These are phyloP conservation scores for Craniophora ligustri DNA, from an alignment of 2,888 invertebrate species.

Conservation along the genomic window DNA sequence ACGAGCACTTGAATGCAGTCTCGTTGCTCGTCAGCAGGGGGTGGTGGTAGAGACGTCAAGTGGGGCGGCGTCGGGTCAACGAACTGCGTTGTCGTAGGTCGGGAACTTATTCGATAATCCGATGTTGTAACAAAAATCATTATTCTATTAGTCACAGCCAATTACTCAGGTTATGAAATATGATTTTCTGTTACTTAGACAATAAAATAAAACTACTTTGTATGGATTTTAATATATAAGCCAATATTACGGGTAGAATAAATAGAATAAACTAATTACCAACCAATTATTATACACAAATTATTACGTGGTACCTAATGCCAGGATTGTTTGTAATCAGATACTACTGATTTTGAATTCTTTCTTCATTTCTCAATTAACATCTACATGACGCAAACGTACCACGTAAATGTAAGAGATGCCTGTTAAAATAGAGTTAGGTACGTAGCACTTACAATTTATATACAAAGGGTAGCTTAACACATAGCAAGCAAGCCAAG, in stretches of 20 bases:
- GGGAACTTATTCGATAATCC: slow-evolving; percentile 35
- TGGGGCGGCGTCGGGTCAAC: slow-evolving; percentile 53
- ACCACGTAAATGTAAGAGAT: too few species aligned
- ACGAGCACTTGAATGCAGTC: slow-evolving; percentile 65
- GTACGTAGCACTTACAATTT: slow-evolving; percentile 9
- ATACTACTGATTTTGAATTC: not conserved
- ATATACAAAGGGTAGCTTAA: too few species aligned
- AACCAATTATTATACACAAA: too few species aligned
- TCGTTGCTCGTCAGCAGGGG: slow-evolving; percentile 55
- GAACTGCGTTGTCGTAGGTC: slow-evolving; percentile 61
- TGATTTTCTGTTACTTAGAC: too few species aligned
- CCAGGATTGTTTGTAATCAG: slow-evolving; percentile 1
- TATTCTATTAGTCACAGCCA: too few species aligned
- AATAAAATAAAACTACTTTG: too few species aligned
- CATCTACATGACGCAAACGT: not conserved
- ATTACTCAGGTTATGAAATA: too few species aligned
- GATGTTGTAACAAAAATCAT: not conserved
- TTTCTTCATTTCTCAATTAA: slow-evolving; percentile 5
- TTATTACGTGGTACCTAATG: not conserved
- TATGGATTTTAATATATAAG: too few species aligned
- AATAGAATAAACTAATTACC: too few species aligned
- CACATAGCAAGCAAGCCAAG: slow-evolving; percentile 1
- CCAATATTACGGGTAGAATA: too few species aligned
- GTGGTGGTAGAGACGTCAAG: slow-evolving; percentile 52
- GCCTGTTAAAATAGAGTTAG: too few species aligned